Evolutionary conservation across 2,797 vertebrate species (phyloP).

Genomic region (Spea hammondii): DNA sequence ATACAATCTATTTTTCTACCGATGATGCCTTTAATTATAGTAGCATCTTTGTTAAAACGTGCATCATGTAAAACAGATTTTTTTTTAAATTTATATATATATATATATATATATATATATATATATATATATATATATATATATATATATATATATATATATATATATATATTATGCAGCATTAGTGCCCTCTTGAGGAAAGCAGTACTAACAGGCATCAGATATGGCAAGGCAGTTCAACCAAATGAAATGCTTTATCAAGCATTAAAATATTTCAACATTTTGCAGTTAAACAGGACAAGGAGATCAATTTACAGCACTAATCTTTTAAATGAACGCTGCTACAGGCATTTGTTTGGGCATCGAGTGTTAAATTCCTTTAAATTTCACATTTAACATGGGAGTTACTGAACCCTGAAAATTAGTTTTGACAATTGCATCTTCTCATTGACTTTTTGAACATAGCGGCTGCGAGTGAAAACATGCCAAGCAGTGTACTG

Average conservation of each 20-base stretch:
- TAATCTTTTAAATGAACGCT: slow-evolving; percentile 7
- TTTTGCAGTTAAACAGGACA: slow-evolving; percentile 2
- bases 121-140: too few species aligned
- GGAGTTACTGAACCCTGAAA: slow-evolving; percentile 77
- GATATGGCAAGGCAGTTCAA: neutral
- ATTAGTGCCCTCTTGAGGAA: slow-evolving; percentile 30
- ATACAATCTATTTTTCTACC: too few species aligned
- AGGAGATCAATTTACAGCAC: slow-evolving; percentile 2
- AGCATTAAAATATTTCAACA: neutral
- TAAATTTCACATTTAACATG: slow-evolving; percentile 55
- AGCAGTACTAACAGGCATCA: neutral
- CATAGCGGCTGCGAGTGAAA: slow-evolving; percentile 65
- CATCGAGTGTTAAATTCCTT: slow-evolving; percentile 49
- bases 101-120: too few species aligned
- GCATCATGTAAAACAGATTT: too few species aligned
- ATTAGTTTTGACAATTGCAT: slow-evolving; percentile 80
- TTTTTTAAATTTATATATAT: too few species aligned
- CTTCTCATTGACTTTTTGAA: slow-evolving; percentile 71
- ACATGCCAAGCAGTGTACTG: slow-evolving; percentile 61
- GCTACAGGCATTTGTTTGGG: neutral
- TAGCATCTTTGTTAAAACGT: too few species aligned
- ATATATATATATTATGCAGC: neutral
- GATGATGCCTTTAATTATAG: too few species aligned
- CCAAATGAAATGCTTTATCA: slow-evolving; percentile 3
- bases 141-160: too few species aligned